Evolutionary conservation across 1,140 invertebrate species (phyloP).

Genomic region (Nasonia vitripennis): DNA sequence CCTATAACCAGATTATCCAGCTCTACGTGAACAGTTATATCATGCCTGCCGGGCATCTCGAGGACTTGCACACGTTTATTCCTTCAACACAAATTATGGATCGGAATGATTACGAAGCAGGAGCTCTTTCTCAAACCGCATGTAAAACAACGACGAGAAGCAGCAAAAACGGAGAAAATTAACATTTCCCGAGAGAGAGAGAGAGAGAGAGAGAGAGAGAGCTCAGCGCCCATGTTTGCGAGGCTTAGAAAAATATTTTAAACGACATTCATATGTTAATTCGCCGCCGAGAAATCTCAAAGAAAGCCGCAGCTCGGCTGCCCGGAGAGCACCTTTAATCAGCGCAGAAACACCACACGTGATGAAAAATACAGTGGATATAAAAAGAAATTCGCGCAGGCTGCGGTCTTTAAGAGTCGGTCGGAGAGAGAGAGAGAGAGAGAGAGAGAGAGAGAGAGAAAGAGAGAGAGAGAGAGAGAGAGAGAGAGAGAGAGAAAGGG

Average conservation of each 20-base stretch:
- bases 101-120: background rate
- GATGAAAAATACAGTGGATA: constrained; percentile 20
- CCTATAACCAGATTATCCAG: too few relatives aligned
- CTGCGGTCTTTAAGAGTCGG: constrained; percentile 35
- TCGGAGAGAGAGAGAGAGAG: background rate
- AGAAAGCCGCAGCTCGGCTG: constrained; percentile 37
- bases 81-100: too few relatives aligned
- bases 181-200: background rate
- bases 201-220: too few relatives aligned
- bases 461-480: background rate
- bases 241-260: constrained; percentile 18
- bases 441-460: too few relatives aligned
- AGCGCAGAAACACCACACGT: constrained; percentile 46
- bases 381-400: constrained; percentile 41
- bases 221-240: background rate
- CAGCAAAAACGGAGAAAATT: background rate
- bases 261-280: constrained; percentile 35
- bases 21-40: too few relatives aligned
- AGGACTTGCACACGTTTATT: too few relatives aligned
- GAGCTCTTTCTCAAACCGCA: background rate
- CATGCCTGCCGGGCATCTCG: too few relatives aligned
- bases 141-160: background rate
- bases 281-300: background rate
- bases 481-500: background rate
- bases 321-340: constrained; percentile 31